Evolutionary conservation across 2,797 vertebrate genomes (phyloP).

Genomic region (Chaetophractus vellerosus): DNA sequence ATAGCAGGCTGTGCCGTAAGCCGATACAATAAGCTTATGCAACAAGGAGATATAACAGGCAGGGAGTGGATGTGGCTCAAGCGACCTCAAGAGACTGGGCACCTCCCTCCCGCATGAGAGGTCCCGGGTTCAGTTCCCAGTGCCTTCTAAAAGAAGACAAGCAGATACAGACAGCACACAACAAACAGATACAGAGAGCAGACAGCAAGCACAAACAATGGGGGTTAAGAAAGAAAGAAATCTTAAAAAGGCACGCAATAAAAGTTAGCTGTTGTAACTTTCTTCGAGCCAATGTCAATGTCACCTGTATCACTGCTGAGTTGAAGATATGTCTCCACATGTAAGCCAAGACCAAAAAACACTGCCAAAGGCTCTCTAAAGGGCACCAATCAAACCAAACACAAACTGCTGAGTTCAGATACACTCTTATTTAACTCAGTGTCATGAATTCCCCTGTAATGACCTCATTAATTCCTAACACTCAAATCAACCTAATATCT

Average conservation of each 20-base stretch:
- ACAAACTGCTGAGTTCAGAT: conserved; percentile 28
- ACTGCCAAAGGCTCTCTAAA: not conserved
- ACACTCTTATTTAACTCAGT: not conserved
- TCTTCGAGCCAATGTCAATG: not conserved
- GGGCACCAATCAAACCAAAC: not conserved
- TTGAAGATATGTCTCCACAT: not conserved
- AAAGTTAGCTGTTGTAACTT: not conserved
- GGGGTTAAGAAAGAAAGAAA: too few species aligned
- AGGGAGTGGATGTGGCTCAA: too few species aligned
- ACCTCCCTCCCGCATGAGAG: too few species aligned
- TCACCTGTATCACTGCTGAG: not conserved
- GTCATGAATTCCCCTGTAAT: not conserved
- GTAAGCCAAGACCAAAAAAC: not conserved
- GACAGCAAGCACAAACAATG: too few species aligned
- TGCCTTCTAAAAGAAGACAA: too few species aligned
- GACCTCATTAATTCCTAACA: conserved; percentile 14
- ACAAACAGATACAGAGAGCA: too few species aligned
- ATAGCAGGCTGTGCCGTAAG: too few species aligned
- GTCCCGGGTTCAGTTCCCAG: too few species aligned
- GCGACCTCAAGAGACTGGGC: too few species aligned
- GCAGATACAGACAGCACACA: too few species aligned
- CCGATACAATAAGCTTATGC: too few species aligned
- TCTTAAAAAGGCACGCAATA: not conserved
- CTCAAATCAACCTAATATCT: conserved; percentile 9
- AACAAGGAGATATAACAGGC: too few species aligned